phyloP scores from a whole-genome alignment of 1,140 invertebrate species.

The Anthonomus grandis region DNA sequence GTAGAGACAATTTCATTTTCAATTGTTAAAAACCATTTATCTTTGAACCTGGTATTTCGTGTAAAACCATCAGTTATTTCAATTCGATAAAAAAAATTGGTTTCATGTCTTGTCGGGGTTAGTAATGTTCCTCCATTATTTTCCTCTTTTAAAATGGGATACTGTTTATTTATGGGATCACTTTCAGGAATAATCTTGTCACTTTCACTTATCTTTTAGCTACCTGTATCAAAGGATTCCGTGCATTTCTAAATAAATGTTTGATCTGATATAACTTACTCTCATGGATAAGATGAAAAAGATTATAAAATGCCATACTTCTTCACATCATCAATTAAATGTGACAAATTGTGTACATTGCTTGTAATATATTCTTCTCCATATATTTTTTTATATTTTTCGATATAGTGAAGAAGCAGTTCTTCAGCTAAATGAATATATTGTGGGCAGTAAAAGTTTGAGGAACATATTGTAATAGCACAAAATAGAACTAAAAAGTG shows the following conservation, averaged over 20 bases:
- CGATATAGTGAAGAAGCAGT: slow-evolving; percentile 14
- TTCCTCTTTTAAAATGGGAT: too few relatives aligned
- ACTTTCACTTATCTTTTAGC: too few relatives aligned
- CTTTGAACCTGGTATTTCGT: background rate
- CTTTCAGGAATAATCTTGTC: too few relatives aligned
- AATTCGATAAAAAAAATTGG: background rate
- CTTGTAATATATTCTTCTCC: slow-evolving; percentile 33
- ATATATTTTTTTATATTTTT: slow-evolving; percentile 26
- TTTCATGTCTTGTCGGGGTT: too few relatives aligned
- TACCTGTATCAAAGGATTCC: too few relatives aligned
- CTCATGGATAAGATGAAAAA: slow-evolving; percentile 26
- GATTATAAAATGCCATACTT: slow-evolving; percentile 32
- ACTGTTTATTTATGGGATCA: too few relatives aligned
- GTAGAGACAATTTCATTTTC: too few relatives aligned
- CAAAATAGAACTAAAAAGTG: slow-evolving; percentile 32
- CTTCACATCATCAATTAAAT: too few relatives aligned
- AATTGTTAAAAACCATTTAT: background rate
- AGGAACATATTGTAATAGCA: slow-evolving; percentile 29
- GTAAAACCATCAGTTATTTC: background rate
- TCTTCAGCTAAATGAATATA: slow-evolving; percentile 23
- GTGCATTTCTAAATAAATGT: too few relatives aligned
- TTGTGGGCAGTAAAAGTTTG: slow-evolving; percentile 21
- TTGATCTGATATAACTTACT: slow-evolving; percentile 27
- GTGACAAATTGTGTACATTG: too few relatives aligned
- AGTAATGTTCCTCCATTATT: too few relatives aligned